Evolutionary conservation across 2,888 invertebrate genomes (phyloP).

Genomic region (Thymelicus lineola): DNA sequence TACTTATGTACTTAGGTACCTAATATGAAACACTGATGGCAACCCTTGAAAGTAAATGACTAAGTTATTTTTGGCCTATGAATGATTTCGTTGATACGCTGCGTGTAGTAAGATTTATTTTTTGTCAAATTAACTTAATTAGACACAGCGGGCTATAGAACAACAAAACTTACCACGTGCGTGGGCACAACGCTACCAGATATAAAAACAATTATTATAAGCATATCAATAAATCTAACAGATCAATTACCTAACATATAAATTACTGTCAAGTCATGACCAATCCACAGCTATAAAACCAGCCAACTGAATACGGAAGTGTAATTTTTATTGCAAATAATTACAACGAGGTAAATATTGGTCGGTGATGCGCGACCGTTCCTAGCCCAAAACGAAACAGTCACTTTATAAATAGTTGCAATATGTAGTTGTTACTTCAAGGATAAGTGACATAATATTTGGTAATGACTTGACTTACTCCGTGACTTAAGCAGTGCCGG

Average conservation of each 20-base stretch:
- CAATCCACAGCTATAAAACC: background rate
- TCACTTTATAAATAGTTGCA: slow-evolving; percentile 8
- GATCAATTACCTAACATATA: slow-evolving; percentile 14
- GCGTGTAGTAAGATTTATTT: no score
- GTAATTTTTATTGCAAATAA: slow-evolving; percentile 14
- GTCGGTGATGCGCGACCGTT: slow-evolving; percentile 11
- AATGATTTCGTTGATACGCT: no score
- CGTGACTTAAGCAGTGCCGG: no score
- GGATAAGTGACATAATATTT: background rate
- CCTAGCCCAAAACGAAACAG: slow-evolving; percentile 1
- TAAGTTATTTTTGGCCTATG: no score
- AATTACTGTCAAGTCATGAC: background rate
- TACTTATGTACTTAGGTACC: no score
- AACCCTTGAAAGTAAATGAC: no score
- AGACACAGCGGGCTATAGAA: background rate
- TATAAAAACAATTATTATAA: slow-evolving; percentile 8
- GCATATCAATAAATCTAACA: slow-evolving; percentile 15
- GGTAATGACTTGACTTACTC: no score
- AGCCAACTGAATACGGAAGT: slow-evolving; percentile 14
- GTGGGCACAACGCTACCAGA: background rate
- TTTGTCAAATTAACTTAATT: background rate
- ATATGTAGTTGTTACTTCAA: slow-evolving; percentile 1
- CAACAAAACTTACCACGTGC: background rate
- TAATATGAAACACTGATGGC: no score
- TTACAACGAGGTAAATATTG: slow-evolving; percentile 14